Conservation (phyloP, 2,113 vertebrate genomes). For the Galbula dea region DNA sequence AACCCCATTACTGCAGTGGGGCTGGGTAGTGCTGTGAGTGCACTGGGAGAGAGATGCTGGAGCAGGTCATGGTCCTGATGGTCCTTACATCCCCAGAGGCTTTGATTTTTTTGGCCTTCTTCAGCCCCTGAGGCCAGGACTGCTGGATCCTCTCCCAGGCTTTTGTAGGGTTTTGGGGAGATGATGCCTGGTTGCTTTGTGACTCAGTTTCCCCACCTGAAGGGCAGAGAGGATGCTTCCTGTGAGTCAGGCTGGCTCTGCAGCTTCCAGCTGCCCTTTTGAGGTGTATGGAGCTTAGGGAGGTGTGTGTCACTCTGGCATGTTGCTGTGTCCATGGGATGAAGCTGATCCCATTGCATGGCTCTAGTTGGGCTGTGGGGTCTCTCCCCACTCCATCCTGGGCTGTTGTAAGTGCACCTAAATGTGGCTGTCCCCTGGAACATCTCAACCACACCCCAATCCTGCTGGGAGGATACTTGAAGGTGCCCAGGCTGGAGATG, state of each 20-base stretch:
- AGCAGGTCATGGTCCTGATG: accelerated
- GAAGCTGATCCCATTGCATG: not conserved
- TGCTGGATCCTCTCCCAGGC: not conserved
- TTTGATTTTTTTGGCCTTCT: not conserved
- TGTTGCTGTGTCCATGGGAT: not conserved
- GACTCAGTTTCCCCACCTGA: not conserved
- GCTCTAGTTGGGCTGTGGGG: not conserved
- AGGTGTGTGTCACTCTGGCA: not conserved
- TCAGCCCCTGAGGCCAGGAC: accelerated
- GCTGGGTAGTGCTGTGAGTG: not conserved
- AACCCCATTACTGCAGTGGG: accelerated
- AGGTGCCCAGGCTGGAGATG: not conserved
- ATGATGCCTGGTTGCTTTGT: not conserved
- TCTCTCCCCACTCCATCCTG: not conserved
- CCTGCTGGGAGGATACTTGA: not conserved
- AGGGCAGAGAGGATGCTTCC: not conserved
- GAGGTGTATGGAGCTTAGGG: not conserved
- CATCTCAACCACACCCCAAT: accelerated
- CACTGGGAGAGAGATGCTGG: not conserved
- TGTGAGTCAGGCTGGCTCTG: not conserved
- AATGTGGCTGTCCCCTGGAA: not conserved
- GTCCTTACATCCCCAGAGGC: not conserved
- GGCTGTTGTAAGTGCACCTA: not conserved
- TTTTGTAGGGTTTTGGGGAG: not conserved
- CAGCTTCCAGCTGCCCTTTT: not conserved